Percentiles rank a stretch among this genome's conserved stretches.
Evolutionary conservation across 2,113 vertebrate species (phyloP).

Genomic region (Labeo catla): DNA sequence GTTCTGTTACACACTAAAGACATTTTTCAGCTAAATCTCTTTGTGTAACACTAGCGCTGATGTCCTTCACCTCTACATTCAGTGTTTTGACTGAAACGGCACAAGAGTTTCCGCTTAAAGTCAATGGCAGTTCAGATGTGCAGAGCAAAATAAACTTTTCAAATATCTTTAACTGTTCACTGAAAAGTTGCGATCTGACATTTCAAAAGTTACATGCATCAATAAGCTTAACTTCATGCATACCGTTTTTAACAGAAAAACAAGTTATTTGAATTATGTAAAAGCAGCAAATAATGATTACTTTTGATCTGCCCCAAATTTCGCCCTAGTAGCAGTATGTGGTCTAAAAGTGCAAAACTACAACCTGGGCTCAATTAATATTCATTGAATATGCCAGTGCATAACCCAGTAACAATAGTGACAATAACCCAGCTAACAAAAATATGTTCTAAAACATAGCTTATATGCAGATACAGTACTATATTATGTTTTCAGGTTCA

Average conservation of each 20-base stretch:
- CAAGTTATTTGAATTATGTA: background rate
- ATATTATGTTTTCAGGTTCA: no score
- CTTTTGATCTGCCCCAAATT: background rate
- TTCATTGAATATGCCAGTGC: no score
- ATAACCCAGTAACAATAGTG: no score
- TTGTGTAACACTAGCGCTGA: background rate
- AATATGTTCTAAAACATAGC: no score
- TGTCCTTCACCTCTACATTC: constrained; percentile 28
- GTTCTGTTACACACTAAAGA: constrained; percentile 4
- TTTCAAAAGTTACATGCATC: background rate
- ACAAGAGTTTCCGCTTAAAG: background rate
- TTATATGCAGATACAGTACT: no score
- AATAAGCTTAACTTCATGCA: background rate
- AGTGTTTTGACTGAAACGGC: background rate
- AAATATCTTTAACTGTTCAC: background rate
- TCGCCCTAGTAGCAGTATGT: no score
- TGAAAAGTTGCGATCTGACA: background rate
- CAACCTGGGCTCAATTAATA: no score
- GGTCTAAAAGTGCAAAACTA: no score
- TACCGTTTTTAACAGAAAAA: background rate
- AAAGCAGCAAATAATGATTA: background rate
- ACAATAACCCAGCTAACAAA: background rate
- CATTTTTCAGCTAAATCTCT: background rate
- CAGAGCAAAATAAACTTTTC: background rate
- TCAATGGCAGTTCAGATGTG: background rate